phyloP scores from a whole-genome alignment of 2,113 vertebrate genomes.

The Chascanopsetta lugubris region DNA sequence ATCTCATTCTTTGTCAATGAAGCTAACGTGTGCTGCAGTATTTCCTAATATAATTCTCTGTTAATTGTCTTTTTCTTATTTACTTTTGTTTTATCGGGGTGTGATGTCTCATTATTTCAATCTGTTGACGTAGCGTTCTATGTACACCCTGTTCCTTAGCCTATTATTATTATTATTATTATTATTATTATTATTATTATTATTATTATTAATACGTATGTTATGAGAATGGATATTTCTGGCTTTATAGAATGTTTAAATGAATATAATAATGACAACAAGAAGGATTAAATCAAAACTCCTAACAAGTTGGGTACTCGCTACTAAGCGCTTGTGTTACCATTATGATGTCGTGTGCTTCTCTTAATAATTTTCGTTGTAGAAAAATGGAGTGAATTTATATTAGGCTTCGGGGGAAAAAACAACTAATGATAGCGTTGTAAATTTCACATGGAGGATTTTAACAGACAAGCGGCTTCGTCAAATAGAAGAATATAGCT shows the following conservation, averaged over 20 bases:
- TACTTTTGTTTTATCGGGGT: slow-evolving; percentile 77
- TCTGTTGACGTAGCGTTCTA: slow-evolving; percentile 91
- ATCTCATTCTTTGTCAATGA: slow-evolving; percentile 92
- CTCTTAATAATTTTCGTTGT: slow-evolving; percentile 99
- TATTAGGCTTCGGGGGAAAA: slow-evolving; percentile 90
- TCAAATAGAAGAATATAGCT: slow-evolving; percentile 97
- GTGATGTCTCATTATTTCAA: slow-evolving; percentile 82
- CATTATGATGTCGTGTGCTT: slow-evolving; percentile 98
- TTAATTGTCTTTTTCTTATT: slow-evolving; percentile 84
- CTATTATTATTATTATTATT: slow-evolving; percentile 94
- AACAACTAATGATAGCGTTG: slow-evolving; percentile 98
- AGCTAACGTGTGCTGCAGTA: slow-evolving; percentile 91
- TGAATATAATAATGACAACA: slow-evolving; percentile 84
- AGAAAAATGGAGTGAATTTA: slow-evolving; percentile 99
- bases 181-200: no score
- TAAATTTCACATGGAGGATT: slow-evolving; percentile 96
- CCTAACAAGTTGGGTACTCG: slow-evolving; percentile 94
- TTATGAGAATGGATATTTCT: slow-evolving; percentile 99
- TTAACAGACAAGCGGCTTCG: slow-evolving; percentile 96
- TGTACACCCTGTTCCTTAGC: slow-evolving; percentile 92
- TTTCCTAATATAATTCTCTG: slow-evolving; percentile 89
- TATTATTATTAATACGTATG: slow-evolving; percentile 96
- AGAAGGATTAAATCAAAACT: slow-evolving; percentile 85
- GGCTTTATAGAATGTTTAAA: slow-evolving; percentile 98
- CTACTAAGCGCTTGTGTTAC: slow-evolving; percentile 99